Evolutionary conservation across 2,888 invertebrate species (phyloP).

Genomic region (Ormyrus nitidulus): DNA sequence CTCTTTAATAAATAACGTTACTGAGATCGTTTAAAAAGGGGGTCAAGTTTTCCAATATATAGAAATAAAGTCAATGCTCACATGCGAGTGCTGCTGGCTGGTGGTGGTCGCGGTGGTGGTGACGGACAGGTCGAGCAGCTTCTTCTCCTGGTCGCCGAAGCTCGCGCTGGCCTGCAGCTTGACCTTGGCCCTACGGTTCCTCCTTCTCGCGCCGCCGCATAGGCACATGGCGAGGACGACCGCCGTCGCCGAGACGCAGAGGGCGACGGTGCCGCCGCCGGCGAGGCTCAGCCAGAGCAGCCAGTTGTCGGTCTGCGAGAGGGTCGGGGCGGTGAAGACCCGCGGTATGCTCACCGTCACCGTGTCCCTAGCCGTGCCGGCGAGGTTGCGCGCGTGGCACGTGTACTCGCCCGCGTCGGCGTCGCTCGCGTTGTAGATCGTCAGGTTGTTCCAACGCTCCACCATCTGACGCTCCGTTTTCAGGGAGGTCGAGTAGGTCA

Average conservation of each 20-base stretch:
- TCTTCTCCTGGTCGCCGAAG: conserved; percentile 92
- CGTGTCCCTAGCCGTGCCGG: conserved; percentile 77
- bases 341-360: conserved; percentile 82
- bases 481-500: conserved; percentile 60
- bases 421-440: conserved; percentile 88
- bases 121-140: conserved; percentile 87
- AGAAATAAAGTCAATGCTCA: background rate
- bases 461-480: conserved; percentile 58
- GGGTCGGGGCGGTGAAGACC: conserved; percentile 86
- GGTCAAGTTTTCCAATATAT: background rate
- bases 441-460: conserved; percentile 87
- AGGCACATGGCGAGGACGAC: conserved; percentile 78
- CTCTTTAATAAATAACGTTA: no score
- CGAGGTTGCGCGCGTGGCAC: conserved; percentile 85
- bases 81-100: conserved; percentile 70
- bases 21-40: background rate
- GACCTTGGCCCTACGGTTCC: conserved; percentile 78
- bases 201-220: conserved; percentile 76
- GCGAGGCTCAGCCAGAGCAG: conserved; percentile 84
- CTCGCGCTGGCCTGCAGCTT: conserved; percentile 88
- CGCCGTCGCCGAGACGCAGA: conserved; percentile 80
- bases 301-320: conserved; percentile 84
- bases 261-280: conserved; percentile 83
- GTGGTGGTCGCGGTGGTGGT: conserved; percentile 78
- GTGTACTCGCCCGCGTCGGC: conserved; percentile 90